Evolutionary conservation across 2,113 vertebrate genomes (phyloP).

Genomic region (Nyctereutes procyonoides): DNA sequence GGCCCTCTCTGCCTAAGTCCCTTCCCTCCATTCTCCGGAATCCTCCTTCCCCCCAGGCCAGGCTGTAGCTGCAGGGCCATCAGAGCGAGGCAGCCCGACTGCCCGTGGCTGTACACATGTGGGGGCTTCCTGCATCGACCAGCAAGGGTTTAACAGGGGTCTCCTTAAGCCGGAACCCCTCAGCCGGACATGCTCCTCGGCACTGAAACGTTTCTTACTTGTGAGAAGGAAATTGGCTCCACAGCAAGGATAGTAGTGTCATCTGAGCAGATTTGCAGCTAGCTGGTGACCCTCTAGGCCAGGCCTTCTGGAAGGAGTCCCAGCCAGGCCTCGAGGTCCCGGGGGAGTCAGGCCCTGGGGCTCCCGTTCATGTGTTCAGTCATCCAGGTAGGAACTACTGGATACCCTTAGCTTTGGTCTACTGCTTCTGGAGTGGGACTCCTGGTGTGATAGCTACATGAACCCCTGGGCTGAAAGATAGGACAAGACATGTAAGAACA

Average conservation of each 20-base stretch:
- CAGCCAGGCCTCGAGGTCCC: neutral
- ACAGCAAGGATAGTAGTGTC: neutral
- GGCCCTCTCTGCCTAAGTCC: neutral
- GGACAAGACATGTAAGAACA: neutral
- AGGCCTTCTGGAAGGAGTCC: neutral
- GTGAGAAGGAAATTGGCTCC: neutral
- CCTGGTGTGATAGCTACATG: neutral
- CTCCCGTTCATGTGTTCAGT: neutral
- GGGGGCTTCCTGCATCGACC: neutral
- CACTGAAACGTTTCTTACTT: neutral
- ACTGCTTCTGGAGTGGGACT: neutral
- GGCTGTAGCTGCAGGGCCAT: neutral
- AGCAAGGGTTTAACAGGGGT: neutral
- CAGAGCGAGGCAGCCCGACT: neutral
- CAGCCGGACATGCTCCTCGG: neutral
- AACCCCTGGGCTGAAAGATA: neutral
- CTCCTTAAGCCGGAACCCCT: neutral
- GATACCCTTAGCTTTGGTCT: neutral
- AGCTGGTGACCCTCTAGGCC: neutral
- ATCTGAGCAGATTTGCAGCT: neutral
- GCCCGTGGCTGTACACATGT: accelerated
- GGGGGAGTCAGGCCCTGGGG: neutral
- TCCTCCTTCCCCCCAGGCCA: neutral
- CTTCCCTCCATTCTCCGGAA: neutral
- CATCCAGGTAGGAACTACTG: neutral